Base-by-base conservation (phyloP, 2,113 vertebrate species). In the Cyrtonyx montezumae region DNA sequence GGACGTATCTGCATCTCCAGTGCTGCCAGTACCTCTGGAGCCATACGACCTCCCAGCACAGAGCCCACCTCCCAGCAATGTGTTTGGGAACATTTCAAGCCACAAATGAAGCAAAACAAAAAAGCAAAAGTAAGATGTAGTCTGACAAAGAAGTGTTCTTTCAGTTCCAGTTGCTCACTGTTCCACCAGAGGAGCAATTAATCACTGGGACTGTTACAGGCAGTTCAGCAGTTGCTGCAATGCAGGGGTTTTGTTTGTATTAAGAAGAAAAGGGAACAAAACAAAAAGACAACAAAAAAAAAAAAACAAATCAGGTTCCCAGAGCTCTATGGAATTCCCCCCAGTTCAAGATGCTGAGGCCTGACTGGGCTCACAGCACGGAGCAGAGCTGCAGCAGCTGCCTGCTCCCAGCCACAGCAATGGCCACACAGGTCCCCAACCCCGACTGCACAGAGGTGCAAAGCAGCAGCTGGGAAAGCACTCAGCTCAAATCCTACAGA, bases 181-280 rank as follows among this genome's bases (percentile, higher is more conserved):
- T 77, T 95, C 91, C 91, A 89, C 90, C 92, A 88, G 90, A 95
- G 92, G 49, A 86, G 92, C 90, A 90, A 96, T 95, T 95, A 96
- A 96, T 95, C 93, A 95, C 94, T 66, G 43, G 76, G 83, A 69
- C 87, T 86, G 40, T 79, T 80, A 86, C 36, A 76, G 82, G 67
- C 82, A 0, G 80, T 66, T 85, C 88, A 53, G 79, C 90, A 67
- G 15, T 2, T 93, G 96, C 94, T 91, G 93, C 96, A 96, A 94
- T 96, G 96, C 96, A 96, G 95, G 76, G 94, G 77, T 84, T 95
- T 94, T 90, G 91, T 91, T 91, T 88, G 79, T 74, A 67, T 62
- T 65, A 77, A 48, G 42, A 58, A 87, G 42, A 84, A 94, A 32
- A 37, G 32, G 26, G 16, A 30, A 23, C 10, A 6, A 1, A 3